Evolutionary conservation across 2,888 invertebrate genomes (phyloP).

Genomic region (Andrena trimmerana): DNA sequence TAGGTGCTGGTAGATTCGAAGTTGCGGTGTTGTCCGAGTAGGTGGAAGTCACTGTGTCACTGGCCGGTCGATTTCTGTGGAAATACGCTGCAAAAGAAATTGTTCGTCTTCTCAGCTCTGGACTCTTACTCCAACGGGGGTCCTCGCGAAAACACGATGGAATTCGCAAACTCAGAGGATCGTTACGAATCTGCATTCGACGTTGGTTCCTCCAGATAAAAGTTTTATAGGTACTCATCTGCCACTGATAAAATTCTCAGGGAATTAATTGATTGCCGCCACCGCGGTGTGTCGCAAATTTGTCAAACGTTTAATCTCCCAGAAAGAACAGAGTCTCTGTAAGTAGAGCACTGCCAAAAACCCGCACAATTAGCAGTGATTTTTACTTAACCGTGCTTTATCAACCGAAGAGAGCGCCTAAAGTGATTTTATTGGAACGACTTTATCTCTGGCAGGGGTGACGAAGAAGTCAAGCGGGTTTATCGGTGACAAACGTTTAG

Average conservation of each 20-base stretch:
- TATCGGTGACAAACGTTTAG: conserved; percentile 53
- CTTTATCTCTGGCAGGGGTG: conserved; percentile 43
- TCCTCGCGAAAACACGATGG: neutral
- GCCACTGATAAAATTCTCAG: no score
- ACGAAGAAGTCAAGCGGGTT: conserved; percentile 44
- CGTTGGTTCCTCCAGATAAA: no score
- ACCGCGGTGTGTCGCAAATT: no score
- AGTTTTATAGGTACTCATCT: no score
- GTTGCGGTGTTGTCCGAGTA: neutral
- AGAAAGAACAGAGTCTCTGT: no score
- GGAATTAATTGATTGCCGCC: no score
- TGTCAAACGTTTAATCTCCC: no score
- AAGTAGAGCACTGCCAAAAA: neutral
- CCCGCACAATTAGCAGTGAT: neutral
- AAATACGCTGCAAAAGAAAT: neutral
- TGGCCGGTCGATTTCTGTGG: neutral
- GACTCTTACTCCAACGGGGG: neutral
- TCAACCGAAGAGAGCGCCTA: conserved; percentile 13
- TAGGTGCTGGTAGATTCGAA: neutral
- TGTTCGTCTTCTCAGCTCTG: neutral
- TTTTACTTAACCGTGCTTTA: conserved; percentile 19
- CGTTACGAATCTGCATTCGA: no score
- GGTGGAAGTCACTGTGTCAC: neutral
- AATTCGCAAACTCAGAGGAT: no score
- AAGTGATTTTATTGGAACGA: conserved; percentile 53